Percentiles rank a stretch among this genome's conserved stretches.
Evolutionary conservation across 2,888 invertebrate species (phyloP).

Genomic region (Tetheella fluctuosa): DNA sequence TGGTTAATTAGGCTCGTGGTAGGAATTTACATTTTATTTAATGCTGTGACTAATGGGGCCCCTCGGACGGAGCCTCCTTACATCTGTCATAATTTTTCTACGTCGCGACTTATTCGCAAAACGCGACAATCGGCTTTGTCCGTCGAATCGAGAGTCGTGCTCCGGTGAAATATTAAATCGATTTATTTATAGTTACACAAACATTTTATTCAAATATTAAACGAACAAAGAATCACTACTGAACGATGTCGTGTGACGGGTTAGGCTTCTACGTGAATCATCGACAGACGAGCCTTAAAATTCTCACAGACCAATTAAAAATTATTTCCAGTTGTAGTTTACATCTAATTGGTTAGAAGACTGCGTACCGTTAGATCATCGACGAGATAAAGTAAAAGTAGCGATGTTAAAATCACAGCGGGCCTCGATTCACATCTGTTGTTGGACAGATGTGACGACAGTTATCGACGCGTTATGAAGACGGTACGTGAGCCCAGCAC

Average conservation of each 20-base stretch:
- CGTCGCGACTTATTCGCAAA: slow-evolving; percentile 79
- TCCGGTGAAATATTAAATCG: slow-evolving; percentile 65
- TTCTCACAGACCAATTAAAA: slow-evolving; percentile 65
- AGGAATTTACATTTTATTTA: slow-evolving; percentile 72
- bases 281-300: slow-evolving; percentile 48
- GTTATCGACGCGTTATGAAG: slow-evolving; percentile 53
- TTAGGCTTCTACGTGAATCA: slow-evolving; percentile 57
- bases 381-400: slow-evolving; percentile 57
- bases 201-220: slow-evolving; percentile 51
- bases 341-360: slow-evolving; percentile 57
- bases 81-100: slow-evolving; percentile 84
- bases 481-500: slow-evolving; percentile 54
- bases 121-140: slow-evolving; percentile 76
- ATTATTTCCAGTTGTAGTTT: slow-evolving; percentile 61
- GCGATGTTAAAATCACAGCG: slow-evolving; percentile 68
- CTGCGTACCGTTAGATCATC: slow-evolving; percentile 56
- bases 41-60: slow-evolving; percentile 73
- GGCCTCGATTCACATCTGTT: slow-evolving; percentile 57
- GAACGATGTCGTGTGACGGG: slow-evolving; percentile 49
- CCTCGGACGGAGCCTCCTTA: slow-evolving; percentile 57
- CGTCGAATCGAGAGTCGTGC: slow-evolving; percentile 47
- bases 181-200: slow-evolving; percentile 66
- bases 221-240: slow-evolving; percentile 53
- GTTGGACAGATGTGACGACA: slow-evolving; percentile 58
- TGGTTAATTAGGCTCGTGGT: slow-evolving; percentile 65